Conservation (phyloP, 1,140 invertebrate species). For the Aphaenogaster rudis region DNA sequence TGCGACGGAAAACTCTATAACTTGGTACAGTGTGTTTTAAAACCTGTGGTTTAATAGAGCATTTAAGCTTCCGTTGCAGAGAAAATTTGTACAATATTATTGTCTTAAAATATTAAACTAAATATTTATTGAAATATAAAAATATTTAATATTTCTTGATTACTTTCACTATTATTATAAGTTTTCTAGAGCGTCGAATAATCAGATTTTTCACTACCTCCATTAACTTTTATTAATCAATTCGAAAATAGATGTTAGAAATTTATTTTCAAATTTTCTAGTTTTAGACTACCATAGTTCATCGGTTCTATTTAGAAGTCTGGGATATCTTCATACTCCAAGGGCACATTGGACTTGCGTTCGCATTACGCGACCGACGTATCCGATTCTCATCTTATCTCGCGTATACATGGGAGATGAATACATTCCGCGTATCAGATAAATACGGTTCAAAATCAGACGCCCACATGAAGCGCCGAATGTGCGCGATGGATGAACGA, state of each 20-base stretch:
- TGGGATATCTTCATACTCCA: background rate
- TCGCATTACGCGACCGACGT: background rate
- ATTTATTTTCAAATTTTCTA: background rate
- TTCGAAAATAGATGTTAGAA: background rate
- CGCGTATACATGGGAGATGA: background rate
- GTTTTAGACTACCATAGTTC: background rate
- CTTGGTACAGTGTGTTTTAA: background rate
- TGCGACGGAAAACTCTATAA: background rate
- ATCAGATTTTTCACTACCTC: background rate
- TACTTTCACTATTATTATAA: no score
- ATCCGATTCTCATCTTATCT: slow-evolving; percentile 27
- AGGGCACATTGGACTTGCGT: background rate
- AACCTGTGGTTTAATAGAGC: background rate
- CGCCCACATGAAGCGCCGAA: slow-evolving; percentile 18
- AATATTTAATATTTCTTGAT: no score
- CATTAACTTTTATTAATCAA: background rate
- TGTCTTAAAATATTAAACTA: background rate
- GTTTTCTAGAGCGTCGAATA: background rate
- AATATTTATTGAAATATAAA: no score
- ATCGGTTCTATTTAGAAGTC: background rate
- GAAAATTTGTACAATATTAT: background rate
- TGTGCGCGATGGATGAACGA: slow-evolving; percentile 8
- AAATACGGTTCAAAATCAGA: slow-evolving; percentile 35
- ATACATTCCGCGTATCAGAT: slow-evolving; percentile 33
- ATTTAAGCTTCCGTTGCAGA: background rate